Conservation (phyloP, 2,113 vertebrate species). For the Rhagologus leucostigma region DNA sequence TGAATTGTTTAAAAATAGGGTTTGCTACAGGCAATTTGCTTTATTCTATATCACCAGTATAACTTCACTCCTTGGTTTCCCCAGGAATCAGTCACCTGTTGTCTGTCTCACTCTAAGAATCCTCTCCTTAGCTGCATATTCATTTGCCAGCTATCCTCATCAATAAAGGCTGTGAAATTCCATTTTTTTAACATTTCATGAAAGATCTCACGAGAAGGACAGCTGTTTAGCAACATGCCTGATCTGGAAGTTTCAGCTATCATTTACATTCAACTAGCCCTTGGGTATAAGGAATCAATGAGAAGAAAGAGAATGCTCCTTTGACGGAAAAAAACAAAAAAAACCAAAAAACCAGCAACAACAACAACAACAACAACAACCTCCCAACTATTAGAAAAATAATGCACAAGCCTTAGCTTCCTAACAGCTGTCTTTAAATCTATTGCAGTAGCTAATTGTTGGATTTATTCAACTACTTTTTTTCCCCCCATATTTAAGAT, state of each 20-base stretch:
- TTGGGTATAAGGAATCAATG: not conserved
- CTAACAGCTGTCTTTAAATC: not conserved
- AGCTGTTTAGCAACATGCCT: not conserved
- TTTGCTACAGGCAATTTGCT: not conserved
- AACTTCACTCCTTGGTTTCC: not conserved
- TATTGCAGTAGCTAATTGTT: not conserved
- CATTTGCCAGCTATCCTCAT: not conserved
- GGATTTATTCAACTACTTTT: not conserved
- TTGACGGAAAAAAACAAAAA: too few relatives aligned
- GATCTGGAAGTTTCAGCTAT: not conserved
- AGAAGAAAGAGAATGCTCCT: fast-evolving
- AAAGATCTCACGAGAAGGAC: not conserved
- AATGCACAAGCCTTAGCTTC: not conserved
- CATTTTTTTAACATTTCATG: not conserved
- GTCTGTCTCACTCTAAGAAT: not conserved
- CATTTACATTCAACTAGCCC: not conserved
- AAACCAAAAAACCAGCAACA: too few relatives aligned
- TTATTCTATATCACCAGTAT: not conserved
- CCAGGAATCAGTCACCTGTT: not conserved
- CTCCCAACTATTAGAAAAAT: not conserved
- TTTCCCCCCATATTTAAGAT: not conserved
- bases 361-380: too few relatives aligned
- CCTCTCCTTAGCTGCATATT: not conserved
- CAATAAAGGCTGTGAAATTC: not conserved
- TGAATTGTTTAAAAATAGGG: not conserved